These are phyloP conservation scores for Spondyliosoma cantharus DNA, from an alignment of 2,797 vertebrate genomes.

Conservation along the genomic window DNA sequence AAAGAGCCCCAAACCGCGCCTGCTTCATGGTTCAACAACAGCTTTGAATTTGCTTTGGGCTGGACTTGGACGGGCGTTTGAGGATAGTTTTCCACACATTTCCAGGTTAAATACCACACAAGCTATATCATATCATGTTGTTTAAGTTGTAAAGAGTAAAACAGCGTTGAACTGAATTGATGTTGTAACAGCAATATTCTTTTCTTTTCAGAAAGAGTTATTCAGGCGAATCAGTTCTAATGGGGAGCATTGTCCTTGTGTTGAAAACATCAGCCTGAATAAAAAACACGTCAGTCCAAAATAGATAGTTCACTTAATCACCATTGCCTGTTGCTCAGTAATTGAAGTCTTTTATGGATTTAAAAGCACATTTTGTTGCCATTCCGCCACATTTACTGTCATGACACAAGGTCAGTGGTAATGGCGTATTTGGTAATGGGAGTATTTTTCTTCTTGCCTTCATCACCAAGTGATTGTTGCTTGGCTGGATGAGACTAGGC, in stretches of 20 bases:
- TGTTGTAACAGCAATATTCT: background rate
- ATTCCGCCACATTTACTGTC: background rate
- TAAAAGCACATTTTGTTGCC: background rate
- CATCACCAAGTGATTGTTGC: slow-evolving; percentile 4
- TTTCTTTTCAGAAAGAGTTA: background rate
- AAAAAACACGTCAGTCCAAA: slow-evolving; percentile 5
- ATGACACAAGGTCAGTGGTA: slow-evolving; percentile 11
- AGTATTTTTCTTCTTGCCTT: background rate
- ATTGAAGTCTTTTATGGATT: slow-evolving; percentile 5
- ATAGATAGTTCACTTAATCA: slow-evolving; percentile 32
- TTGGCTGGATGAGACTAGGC: background rate
- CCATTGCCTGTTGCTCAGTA: slow-evolving; percentile 26
- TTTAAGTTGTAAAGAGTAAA: background rate
- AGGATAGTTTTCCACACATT: no score
- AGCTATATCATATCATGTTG: background rate
- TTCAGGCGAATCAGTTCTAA: background rate
- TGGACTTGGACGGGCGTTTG: no score
- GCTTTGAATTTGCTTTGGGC: no score
- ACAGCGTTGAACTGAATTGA: background rate
- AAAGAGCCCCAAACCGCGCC: no score
- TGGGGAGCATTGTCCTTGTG: background rate
- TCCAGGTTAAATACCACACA: background rate
- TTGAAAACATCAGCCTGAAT: slow-evolving; percentile 4
- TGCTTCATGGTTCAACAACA: no score
- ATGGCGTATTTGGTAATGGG: background rate